Evolutionary conservation across 2,113 vertebrate genomes (phyloP).

Genomic region (Apistogramma diplotaenia): DNA sequence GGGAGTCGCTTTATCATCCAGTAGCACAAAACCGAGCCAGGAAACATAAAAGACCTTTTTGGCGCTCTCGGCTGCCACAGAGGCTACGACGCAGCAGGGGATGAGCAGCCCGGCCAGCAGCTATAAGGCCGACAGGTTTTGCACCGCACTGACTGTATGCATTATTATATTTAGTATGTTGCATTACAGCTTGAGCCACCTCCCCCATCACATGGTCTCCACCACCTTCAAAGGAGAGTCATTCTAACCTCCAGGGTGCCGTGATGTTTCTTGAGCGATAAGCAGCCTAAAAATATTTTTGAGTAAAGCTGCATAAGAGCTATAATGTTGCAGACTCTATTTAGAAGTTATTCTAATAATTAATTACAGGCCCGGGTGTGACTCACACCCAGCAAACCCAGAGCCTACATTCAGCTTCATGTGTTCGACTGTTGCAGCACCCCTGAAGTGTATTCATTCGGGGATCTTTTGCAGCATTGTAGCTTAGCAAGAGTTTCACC

Average conservation of each 20-base stretch:
- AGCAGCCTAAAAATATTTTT: background rate
- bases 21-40: background rate
- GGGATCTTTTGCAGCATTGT: too few relatives aligned
- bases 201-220: background rate
- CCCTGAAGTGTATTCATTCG: too few relatives aligned
- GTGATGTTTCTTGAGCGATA: background rate
- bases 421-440: too few relatives aligned
- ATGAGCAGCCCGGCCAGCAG: background rate
- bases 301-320: background rate
- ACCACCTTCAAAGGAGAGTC: background rate
- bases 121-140: background rate
- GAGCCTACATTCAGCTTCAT: too few relatives aligned
- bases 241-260: background rate
- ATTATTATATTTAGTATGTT: background rate
- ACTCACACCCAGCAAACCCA: too few relatives aligned
- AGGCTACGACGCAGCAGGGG: background rate
- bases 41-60: conserved; percentile 9
- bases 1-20: background rate
- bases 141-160: background rate
- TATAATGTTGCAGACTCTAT: background rate
- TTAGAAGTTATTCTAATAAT: background rate
- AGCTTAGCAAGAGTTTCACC: too few relatives aligned
- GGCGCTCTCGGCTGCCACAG: background rate
- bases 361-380: background rate
- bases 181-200: background rate